Evolutionary conservation across 1,140 invertebrate species (phyloP), one percentile per base, ranked within the genome.

Genomic region (Bradynema listronoti): DNA sequence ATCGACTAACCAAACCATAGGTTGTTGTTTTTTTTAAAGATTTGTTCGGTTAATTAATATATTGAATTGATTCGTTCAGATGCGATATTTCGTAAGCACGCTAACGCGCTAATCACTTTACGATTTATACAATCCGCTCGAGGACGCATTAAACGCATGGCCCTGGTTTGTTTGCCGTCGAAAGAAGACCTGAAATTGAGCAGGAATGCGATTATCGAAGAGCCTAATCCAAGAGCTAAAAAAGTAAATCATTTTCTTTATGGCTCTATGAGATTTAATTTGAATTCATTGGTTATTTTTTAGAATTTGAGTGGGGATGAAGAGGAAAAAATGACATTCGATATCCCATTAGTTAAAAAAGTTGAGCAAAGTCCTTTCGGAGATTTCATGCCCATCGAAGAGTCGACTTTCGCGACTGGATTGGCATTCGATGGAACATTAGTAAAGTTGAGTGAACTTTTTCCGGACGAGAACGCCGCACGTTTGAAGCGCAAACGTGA

Each of bases 141-240:
- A 14, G 57, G 57, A 0, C 29, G n/a, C 11, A 25, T 58, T n/a
- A 59, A 59, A 63, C 57, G 57, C 6, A 22, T 59, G 32, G n/a
- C 57, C n/a, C 30, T 59, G n/a, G 41, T 59, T 25, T 61, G 61
- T 42, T 39, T 59, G 60, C 57, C 57, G 55, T 61, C 16, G 22
- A 29, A 32, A 16, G 25, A 59, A 30, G 57, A 59, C 61, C 2
- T 59, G 43, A 54, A 39, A 41, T 2, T 55, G n/a, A 22, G 3
- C 42, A 19, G 22, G 42, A 43, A 6, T 43, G 27, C 9, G 27
- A 22, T 4, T 9, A 19, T 43, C 9, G 22, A 9, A 19, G 9
- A 9, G 22, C 9, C 6, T 19, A 43, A 43, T 9, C 42, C 27
- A 27, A 27, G 22, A 3, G 11, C 19, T 19, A 39, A 11, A 39